Base-by-base conservation (phyloP, 2,797 vertebrate species). In the Enoplosus armatus region DNA sequence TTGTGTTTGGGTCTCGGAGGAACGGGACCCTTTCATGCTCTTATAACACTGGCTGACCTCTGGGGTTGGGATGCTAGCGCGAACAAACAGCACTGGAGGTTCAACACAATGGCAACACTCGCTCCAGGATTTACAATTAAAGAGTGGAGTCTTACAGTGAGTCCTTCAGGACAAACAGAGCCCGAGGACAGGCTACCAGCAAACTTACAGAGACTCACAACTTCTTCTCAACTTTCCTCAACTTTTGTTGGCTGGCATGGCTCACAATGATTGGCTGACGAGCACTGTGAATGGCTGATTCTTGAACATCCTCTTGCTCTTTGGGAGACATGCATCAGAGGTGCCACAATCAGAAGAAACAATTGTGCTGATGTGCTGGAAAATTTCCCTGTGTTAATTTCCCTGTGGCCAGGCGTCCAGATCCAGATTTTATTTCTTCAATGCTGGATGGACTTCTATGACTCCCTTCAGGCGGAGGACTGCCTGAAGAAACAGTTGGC, bases 121-220 rank as follows among this genome's bases (percentile, higher is more conserved):
- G 58, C 75, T 83, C 29, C 70, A 47, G 83, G 83, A 85, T 85
- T 84, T 60, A 73, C 73, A 86, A 33, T 82, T 65, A 47, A 68
- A 73, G 65, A 67, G 37, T 5, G 54, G 56, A 81, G 73, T 60
- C 58, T 47, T 67, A 47, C 71, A 41, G 62, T 31, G 35, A 61
- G 20, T 75, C 73, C 74, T 77, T 55, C 58, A 60, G 86, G 84
- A 88, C 51, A 45, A 72, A 77, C 53, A 47, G 50, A 77, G 84
- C 82, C 84, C 11, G 69, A 68, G 72, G 89, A 81, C 66, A 61
- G 56, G 83, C 86, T 64, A 72, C 70, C 82, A 86, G 90, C 83
- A 84, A 82, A 77, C 65, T 62, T 22, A 84, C 64, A 59, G 54
- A 66, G 39, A 70, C 62, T 10, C 24, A 78, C 60, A 60, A 66